These are phyloP conservation scores for Aporophyla nigra DNA, from an alignment of 2,888 invertebrate species.

Conservation along the genomic window DNA sequence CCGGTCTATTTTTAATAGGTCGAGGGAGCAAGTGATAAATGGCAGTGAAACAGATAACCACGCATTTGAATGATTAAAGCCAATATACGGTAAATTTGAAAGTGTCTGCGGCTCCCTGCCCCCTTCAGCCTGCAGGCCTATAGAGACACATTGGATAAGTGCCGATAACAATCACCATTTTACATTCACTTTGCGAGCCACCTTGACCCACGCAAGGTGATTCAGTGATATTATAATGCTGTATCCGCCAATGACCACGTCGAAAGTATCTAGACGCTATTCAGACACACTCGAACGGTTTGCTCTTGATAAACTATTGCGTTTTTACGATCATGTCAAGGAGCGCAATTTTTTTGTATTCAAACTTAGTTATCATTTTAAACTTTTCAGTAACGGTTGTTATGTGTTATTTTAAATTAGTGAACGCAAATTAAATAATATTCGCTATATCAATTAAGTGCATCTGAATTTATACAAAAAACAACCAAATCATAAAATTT, in stretches of 20 bases:
- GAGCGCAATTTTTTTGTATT: slow-evolving; percentile 40
- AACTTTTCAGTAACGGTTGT: slow-evolving; percentile 26
- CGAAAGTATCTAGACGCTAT: slow-evolving; percentile 85
- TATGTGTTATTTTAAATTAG: slow-evolving; percentile 8
- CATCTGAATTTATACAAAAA: not conserved
- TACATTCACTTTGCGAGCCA: slow-evolving; percentile 87
- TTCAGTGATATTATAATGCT: slow-evolving; percentile 86
- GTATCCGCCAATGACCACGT: slow-evolving; percentile 85
- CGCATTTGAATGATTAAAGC: slow-evolving; percentile 41
- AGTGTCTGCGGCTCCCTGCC: slow-evolving; percentile 57
- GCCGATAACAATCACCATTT: slow-evolving; percentile 81
- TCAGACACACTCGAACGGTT: slow-evolving; percentile 76
- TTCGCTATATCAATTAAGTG: slow-evolving; percentile 1
- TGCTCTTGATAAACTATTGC: slow-evolving; percentile 50
- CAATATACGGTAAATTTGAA: slow-evolving; percentile 65
- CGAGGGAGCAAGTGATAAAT: slow-evolving; percentile 41
- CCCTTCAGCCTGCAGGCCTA: slow-evolving; percentile 45
- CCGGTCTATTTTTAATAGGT: slow-evolving; percentile 46
- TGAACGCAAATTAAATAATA: slow-evolving; percentile 1
- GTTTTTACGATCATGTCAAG: slow-evolving; percentile 47
- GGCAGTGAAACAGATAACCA: slow-evolving; percentile 39
- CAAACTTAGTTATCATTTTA: slow-evolving; percentile 42
- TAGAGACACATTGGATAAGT: slow-evolving; percentile 72
- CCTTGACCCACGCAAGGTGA: slow-evolving; percentile 90
- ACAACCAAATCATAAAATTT: too few relatives aligned